Percentiles rank a stretch among this genome's conserved stretches.
phyloP scores from a whole-genome alignment of 2,113 vertebrate genomes.

The Archocentrus centrarchus region DNA sequence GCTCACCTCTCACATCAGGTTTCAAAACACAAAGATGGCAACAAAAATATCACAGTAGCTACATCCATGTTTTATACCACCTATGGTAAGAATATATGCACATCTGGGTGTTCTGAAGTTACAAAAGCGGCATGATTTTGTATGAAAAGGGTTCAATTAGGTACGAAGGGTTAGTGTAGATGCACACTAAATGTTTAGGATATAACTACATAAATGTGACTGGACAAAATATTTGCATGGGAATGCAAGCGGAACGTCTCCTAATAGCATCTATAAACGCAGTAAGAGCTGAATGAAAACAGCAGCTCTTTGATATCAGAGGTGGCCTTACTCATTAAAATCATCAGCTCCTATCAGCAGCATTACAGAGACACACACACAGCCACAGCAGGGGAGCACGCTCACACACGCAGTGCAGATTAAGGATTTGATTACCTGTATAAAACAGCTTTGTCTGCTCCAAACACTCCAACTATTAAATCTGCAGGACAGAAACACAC shows the following conservation, averaged over 20 bases:
- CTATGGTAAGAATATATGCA: too few relatives aligned
- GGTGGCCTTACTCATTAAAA: conserved; percentile 70
- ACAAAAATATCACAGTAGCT: too few relatives aligned
- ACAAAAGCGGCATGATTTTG: neutral
- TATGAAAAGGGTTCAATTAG: neutral
- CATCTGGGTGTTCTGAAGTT: neutral
- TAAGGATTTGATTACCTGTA: conserved; percentile 85
- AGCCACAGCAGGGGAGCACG: conserved; percentile 32
- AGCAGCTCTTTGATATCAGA: conserved; percentile 67
- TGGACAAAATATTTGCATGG: neutral
- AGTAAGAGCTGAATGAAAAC: conserved; percentile 36
- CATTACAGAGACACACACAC: conserved; percentile 9
- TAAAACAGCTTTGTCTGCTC: conserved; percentile 92
- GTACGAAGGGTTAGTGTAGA: neutral
- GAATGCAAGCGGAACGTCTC: neutral
- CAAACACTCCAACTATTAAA: conserved; percentile 94
- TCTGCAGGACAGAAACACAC: conserved; percentile 79
- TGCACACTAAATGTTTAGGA: neutral
- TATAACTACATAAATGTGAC: neutral
- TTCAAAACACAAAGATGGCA: neutral
- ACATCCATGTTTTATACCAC: too few relatives aligned
- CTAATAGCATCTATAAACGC: conserved; percentile 37
- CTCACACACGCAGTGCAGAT: conserved; percentile 7
- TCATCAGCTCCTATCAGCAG: conserved; percentile 6
- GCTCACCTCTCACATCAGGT: neutral